These are phyloP conservation scores for Penaeus japonicus DNA, from an alignment of 1,140 invertebrate genomes.

Conservation along the genomic window DNA sequence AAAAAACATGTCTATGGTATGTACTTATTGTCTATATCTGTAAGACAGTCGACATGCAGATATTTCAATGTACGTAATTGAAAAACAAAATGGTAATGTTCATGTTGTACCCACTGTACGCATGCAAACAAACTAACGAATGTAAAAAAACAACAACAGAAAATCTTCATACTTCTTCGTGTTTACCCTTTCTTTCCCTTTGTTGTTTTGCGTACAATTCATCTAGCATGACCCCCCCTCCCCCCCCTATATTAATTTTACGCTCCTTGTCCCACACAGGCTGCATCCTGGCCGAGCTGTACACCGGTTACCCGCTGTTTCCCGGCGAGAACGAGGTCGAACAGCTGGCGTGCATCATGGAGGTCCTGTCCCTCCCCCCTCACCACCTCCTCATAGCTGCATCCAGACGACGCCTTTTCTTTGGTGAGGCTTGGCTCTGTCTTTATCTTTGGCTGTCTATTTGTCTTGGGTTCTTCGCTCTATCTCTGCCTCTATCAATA, in stretches of 20 bases:
- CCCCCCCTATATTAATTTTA: not conserved
- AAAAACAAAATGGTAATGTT: too few species aligned
- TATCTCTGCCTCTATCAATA: not conserved
- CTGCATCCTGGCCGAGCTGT: slow-evolving; percentile 96
- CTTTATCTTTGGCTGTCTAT: not conserved
- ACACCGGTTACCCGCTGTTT: slow-evolving; percentile 96
- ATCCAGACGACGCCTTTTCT: slow-evolving; percentile 83
- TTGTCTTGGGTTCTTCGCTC: not conserved
- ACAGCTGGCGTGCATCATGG: slow-evolving; percentile 97
- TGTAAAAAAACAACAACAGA: too few species aligned
- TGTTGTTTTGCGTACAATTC: not conserved
- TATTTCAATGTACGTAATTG: too few species aligned
- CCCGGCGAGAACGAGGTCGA: slow-evolving; percentile 98
- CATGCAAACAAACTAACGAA: too few species aligned
- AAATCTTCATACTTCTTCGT: too few species aligned
- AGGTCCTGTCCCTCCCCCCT: slow-evolving; percentile 90
- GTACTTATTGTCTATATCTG: too few species aligned
- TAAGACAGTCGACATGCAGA: too few species aligned
- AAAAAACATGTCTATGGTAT: too few species aligned
- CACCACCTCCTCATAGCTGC: slow-evolving; percentile 81
- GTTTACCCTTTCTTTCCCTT: too few species aligned
- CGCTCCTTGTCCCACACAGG: slow-evolving; percentile 67
- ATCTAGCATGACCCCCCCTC: not conserved
- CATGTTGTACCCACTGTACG: too few species aligned
- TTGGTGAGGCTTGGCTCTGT: slow-evolving; percentile 69